Evolutionary conservation across 2,797 vertebrate genomes (phyloP).

Genomic region (Allenopithecus nigroviridis): DNA sequence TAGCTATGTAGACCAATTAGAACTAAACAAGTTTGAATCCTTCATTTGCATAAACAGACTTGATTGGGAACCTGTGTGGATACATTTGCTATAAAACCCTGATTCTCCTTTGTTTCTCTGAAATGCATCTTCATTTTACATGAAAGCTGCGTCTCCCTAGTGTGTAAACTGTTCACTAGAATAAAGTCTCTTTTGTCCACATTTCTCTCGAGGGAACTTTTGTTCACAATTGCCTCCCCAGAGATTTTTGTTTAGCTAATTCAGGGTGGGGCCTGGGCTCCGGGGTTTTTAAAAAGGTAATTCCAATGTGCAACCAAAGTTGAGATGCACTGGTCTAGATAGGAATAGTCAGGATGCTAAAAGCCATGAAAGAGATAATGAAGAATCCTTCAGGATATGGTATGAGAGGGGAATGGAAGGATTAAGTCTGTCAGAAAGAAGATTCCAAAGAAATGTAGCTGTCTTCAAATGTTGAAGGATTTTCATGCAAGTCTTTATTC

Average conservation of each 20-base stretch:
- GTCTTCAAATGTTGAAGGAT: not conserved
- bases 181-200: not conserved
- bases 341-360: not conserved
- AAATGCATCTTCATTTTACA: not conserved
- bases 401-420: too few species aligned
- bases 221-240: not conserved
- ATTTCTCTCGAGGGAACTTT: not conserved
- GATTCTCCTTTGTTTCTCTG: not conserved
- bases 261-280: not conserved
- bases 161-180: not conserved
- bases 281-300: not conserved
- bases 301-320: not conserved
- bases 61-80: not conserved
- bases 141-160: not conserved
- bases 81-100: not conserved
- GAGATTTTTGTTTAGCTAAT: not conserved
- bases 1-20: not conserved
- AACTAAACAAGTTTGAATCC: not conserved
- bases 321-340: not conserved
- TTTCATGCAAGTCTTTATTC: not conserved
- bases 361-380: not conserved
- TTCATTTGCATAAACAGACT: not conserved
- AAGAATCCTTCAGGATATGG: not conserved
- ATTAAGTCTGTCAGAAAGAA: not conserved
- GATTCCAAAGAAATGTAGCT: not conserved